Conservation (phyloP, 2,888 invertebrate genomes). For the Latrodectus hesperus region DNA sequence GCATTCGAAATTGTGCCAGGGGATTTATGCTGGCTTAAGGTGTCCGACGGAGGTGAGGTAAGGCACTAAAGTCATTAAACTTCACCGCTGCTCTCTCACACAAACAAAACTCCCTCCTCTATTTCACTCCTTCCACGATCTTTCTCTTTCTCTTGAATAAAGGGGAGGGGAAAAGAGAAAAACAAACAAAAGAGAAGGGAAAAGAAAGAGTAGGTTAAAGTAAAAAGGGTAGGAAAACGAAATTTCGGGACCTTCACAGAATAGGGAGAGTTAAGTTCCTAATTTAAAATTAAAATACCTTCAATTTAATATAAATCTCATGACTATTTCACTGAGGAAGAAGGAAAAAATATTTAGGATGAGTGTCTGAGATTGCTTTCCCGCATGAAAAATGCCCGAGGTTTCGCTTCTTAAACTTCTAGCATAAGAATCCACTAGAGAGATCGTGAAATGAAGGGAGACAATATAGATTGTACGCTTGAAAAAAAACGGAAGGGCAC, state of each 20-base stretch:
- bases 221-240: constrained; percentile 23
- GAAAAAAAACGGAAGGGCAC: no score
- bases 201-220: not conserved
- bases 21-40: constrained; percentile 46
- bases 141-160: not conserved
- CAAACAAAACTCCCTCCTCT: constrained; percentile 46
- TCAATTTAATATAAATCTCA: constrained; percentile 69
- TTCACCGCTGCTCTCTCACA: constrained; percentile 1
- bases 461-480: not conserved
- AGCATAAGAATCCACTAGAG: constrained; percentile 35
- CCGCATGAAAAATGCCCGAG: constrained; percentile 31
- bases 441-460: constrained; percentile 10
- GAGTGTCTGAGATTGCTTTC: constrained; percentile 44
- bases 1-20: constrained; percentile 51
- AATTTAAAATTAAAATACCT: constrained; percentile 69
- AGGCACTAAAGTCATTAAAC: constrained; percentile 62
- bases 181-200: constrained; percentile 25
- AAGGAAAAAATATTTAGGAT: constrained; percentile 2
- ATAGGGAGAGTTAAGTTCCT: constrained; percentile 58
- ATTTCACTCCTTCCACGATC: not conserved
- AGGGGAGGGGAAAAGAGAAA: not conserved
- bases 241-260: constrained; percentile 22
- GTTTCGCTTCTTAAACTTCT: constrained; percentile 17
- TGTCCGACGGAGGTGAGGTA: constrained; percentile 29
- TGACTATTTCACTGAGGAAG: constrained; percentile 54